Conservation (phyloP, 1,140 invertebrate genomes). For the Drosophila setifemur region DNA sequence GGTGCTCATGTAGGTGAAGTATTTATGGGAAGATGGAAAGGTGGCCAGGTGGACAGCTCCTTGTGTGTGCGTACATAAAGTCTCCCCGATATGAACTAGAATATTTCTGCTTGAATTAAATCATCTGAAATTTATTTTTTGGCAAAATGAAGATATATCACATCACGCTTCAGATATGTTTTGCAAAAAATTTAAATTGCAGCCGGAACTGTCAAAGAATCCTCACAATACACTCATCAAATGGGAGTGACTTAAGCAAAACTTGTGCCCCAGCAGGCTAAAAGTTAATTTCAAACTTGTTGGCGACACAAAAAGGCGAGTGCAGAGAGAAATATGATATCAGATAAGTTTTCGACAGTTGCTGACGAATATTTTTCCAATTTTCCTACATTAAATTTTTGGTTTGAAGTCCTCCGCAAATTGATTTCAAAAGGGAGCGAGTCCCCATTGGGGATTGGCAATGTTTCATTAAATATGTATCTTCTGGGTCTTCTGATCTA, state of each 20-base stretch:
- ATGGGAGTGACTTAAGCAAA: conserved; percentile 18
- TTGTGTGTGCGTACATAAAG: not conserved
- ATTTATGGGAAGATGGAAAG: conserved; percentile 19
- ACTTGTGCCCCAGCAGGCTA: conserved; percentile 30
- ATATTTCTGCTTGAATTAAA: not conserved
- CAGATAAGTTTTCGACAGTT: conserved; percentile 41
- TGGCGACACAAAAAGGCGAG: conserved; percentile 18
- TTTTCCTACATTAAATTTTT: conserved; percentile 5
- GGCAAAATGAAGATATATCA: not conserved
- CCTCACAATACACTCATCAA: conserved; percentile 39
- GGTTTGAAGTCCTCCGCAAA: not conserved
- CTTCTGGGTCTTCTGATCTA: no score
- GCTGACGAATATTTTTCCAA: conserved; percentile 28
- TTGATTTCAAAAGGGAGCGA: not conserved
- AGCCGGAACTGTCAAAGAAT: conserved; percentile 41
- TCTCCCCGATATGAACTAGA: not conserved
- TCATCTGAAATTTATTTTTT: conserved; percentile 13
- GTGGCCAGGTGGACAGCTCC: no score
- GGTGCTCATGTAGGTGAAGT: conserved; percentile 40
- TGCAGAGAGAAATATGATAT: conserved; percentile 7
- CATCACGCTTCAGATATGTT: not conserved
- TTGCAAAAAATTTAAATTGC: conserved; percentile 26
- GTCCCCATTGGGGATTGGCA: not conserved
- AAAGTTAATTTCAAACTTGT: conserved; percentile 58
- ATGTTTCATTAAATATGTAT: no score